A percentile compares a stretch with the other conserved stretches of the same genome.
Evolutionary conservation across 2,888 invertebrate genomes (phyloP).

Genomic region (Dusona sp.): DNA sequence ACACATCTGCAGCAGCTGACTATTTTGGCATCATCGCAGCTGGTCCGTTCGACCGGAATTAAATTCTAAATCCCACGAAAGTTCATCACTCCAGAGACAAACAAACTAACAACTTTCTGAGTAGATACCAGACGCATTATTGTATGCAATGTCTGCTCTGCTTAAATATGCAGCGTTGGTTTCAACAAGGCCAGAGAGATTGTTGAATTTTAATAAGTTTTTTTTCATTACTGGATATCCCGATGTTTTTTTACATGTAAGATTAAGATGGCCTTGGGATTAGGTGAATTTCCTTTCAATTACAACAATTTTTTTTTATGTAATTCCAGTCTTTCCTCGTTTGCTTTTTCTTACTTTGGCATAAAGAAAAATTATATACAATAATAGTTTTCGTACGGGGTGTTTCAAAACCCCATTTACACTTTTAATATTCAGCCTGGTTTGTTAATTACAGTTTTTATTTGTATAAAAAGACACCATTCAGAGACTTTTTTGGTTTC

Average conservation of each 20-base stretch:
- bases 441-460: too few relatives aligned
- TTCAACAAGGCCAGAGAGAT: neutral
- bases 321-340: too few relatives aligned
- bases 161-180: neutral
- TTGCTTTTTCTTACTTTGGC: too few relatives aligned
- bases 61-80: neutral
- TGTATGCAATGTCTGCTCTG: neutral
- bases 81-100: neutral
- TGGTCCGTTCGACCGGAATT: neutral
- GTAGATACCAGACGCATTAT: conserved; percentile 10
- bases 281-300: neutral
- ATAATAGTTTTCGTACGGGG: too few relatives aligned
- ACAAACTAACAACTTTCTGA: conserved; percentile 18
- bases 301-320: neutral
- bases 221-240: neutral
- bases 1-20: neutral
- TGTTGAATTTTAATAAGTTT: neutral
- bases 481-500: neutral
- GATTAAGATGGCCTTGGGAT: neutral
- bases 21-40: conserved; percentile 20
- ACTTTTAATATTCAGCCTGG: too few relatives aligned
- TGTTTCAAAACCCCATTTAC: too few relatives aligned
- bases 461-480: neutral
- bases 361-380: too few relatives aligned
- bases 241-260: neutral